Evolutionary conservation across 1,140 invertebrate genomes (phyloP).

Genomic region (Anthonomus grandis): DNA sequence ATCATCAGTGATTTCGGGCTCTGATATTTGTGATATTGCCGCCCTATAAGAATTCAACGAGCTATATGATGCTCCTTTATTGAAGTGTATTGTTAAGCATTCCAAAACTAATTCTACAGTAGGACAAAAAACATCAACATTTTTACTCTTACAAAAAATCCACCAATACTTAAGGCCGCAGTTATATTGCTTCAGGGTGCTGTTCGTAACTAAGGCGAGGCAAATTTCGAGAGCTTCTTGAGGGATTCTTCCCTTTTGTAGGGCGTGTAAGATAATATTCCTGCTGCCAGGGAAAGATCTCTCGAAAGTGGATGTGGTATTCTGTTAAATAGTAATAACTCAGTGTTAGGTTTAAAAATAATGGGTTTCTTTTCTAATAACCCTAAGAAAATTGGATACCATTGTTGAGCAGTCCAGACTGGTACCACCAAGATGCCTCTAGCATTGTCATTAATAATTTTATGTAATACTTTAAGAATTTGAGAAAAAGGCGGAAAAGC

Average conservation of each 20-base stretch:
- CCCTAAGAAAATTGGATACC: constrained; percentile 32
- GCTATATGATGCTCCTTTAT: constrained; percentile 7
- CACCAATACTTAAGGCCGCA: constrained; percentile 15
- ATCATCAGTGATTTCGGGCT: background rate
- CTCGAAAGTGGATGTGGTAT: constrained; percentile 11
- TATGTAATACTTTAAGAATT: constrained; percentile 26
- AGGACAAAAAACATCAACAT: background rate
- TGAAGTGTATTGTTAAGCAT: constrained; percentile 17
- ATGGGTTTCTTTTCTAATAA: constrained; percentile 9
- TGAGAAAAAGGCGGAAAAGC: constrained; percentile 23
- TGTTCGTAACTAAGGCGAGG: constrained; percentile 5
- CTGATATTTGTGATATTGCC: constrained; percentile 2
- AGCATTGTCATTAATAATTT: constrained; percentile 33
- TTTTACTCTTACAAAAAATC: background rate
- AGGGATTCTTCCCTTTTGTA: constrained; percentile 1
- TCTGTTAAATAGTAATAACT: background rate
- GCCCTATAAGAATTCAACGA: constrained; percentile 14
- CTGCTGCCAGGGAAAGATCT: constrained; percentile 21
- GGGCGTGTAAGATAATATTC: constrained; percentile 15
- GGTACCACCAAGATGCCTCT: constrained; percentile 36
- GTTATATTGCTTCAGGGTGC: constrained; percentile 17
- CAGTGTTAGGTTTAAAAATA: constrained; percentile 19
- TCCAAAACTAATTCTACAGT: background rate
- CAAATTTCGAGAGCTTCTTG: constrained; percentile 10
- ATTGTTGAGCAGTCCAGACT: constrained; percentile 41